These are phyloP conservation scores for Temnothorax longispinosus DNA, from an alignment of 1,140 invertebrate species.

Conservation along the genomic window DNA sequence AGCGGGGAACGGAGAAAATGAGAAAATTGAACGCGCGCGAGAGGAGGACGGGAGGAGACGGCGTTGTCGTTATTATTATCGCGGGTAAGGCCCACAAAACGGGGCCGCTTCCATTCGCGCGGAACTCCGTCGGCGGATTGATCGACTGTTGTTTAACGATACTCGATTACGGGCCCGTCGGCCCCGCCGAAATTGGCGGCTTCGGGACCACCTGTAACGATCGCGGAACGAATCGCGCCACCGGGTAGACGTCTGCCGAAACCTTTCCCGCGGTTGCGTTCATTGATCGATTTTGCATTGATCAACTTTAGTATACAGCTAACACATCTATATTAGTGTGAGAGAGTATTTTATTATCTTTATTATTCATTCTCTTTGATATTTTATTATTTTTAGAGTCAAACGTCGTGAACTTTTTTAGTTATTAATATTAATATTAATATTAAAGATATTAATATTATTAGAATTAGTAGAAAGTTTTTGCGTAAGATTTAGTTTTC, in stretches of 20 bases:
- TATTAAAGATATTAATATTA: too few relatives aligned
- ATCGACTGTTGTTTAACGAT: conserved; percentile 68
- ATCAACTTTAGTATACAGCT: not conserved
- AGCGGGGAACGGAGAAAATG: conserved; percentile 56
- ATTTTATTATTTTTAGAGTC: not conserved
- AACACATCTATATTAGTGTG: not conserved
- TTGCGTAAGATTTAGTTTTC: too few relatives aligned
- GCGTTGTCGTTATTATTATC: conserved; percentile 65
- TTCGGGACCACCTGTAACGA: conserved; percentile 64
- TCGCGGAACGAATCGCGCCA: conserved; percentile 53
- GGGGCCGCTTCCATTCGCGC: conserved; percentile 63
- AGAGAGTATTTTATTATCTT: not conserved
- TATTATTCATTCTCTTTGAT: not conserved
- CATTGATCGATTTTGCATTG: conserved; percentile 25
- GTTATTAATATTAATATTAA: not conserved
- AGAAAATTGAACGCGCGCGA: conserved; percentile 59
- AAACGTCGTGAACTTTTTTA: not conserved
- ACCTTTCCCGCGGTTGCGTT: conserved; percentile 3
- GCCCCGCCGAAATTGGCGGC: conserved; percentile 57
- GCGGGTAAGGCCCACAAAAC: conserved; percentile 60
- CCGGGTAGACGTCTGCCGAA: conserved; percentile 36
- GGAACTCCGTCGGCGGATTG: conserved; percentile 54
- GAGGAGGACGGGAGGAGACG: not conserved
- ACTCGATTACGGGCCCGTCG: conserved; percentile 59
- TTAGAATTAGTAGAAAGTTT: too few relatives aligned